A percentile compares a stretch with the other conserved stretches of the same genome.
Evolutionary conservation across 2,113 vertebrate species (phyloP).

Genomic region (Notiomystis cincta): DNA sequence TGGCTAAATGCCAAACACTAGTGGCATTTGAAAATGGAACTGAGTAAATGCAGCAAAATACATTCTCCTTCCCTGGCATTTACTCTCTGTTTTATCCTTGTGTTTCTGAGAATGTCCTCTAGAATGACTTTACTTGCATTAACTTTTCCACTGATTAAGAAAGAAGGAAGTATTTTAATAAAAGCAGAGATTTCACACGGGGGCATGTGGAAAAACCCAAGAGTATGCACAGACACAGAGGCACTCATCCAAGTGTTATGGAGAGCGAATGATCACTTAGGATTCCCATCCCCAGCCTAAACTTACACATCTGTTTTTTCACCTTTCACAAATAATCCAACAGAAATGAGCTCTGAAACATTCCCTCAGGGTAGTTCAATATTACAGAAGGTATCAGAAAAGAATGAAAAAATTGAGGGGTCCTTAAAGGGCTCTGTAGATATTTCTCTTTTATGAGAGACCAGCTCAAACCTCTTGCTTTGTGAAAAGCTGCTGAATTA

Average conservation of each 20-base stretch:
- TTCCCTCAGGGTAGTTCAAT: not conserved
- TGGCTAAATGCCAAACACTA: constrained; percentile 37
- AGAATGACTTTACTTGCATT: not conserved
- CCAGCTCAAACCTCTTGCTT: not conserved
- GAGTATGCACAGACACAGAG: not conserved
- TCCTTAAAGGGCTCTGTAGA: not conserved
- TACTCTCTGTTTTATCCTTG: not conserved
- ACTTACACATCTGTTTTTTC: not conserved
- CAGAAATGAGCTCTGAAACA: not conserved
- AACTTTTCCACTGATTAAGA: not conserved
- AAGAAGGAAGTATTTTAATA: not conserved
- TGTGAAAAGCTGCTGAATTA: not conserved
- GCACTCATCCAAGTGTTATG: not conserved
- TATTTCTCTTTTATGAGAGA: not conserved
- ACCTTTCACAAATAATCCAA: not conserved
- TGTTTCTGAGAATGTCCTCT: not conserved
- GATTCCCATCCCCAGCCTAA: not conserved
- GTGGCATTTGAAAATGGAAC: constrained; percentile 51
- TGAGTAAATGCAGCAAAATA: not conserved
- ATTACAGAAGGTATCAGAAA: not conserved
- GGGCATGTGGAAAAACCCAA: not conserved
- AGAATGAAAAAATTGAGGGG: not conserved
- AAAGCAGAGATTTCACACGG: not conserved
- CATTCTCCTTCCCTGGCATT: not conserved
- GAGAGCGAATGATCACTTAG: not conserved